phyloP scores from a whole-genome alignment of 2,888 invertebrate species.

The Pristionchus fissidentatus region DNA sequence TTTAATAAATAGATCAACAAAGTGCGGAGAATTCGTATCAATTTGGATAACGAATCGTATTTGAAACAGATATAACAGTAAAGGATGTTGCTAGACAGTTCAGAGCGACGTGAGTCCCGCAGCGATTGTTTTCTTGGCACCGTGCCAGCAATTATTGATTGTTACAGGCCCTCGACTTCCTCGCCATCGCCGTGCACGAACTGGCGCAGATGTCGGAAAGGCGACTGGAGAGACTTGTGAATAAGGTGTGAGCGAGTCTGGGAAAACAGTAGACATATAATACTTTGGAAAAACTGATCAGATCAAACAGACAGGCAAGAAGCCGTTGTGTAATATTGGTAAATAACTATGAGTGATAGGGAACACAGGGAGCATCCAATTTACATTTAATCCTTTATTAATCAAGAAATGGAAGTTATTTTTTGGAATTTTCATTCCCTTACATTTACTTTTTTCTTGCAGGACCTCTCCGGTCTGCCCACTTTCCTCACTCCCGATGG shows the following conservation, averaged over 20 bases:
- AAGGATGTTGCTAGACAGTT: no score
- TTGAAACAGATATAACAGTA: background rate
- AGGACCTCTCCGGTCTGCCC: conserved; percentile 82
- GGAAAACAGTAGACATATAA: background rate
- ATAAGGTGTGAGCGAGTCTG: conserved; percentile 75
- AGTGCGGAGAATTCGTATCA: no score
- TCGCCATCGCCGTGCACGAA: conserved; percentile 83
- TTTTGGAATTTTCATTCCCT: no score
- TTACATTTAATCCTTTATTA: background rate
- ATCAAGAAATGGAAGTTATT: no score
- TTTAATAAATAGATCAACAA: background rate
- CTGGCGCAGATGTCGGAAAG: conserved; percentile 83
- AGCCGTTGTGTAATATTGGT: background rate
- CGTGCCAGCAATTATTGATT: background rate
- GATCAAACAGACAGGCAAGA: background rate
- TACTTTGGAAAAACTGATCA: background rate
- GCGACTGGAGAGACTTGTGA: conserved; percentile 81
- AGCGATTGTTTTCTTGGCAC: no score
- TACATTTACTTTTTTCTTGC: background rate
- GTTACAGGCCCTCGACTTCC: conserved; percentile 80
- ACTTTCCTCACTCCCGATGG: conserved; percentile 82
- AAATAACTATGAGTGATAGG: no score
- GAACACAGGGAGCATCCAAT: background rate
- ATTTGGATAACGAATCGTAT: background rate
- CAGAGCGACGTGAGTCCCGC: no score